Evolutionary conservation across 2,113 vertebrate genomes (phyloP).

Genomic region (Heptranchias perlo): DNA sequence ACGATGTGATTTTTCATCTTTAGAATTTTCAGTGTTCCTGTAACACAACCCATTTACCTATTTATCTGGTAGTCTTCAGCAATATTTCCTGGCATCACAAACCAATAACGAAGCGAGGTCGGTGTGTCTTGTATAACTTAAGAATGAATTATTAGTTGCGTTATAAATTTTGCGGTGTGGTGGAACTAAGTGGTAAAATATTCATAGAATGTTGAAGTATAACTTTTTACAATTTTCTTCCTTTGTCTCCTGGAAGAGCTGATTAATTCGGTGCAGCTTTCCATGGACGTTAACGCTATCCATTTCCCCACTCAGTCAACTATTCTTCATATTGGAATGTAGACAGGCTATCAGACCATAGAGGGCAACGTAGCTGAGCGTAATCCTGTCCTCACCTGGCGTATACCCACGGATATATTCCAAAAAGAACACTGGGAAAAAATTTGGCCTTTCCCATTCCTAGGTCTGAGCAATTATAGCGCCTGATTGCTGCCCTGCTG

Average conservation of each 20-base stretch:
- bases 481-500: too few relatives aligned
- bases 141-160: background rate
- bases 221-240: background rate
- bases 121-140: background rate
- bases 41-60: background rate
- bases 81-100: background rate
- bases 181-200: background rate
- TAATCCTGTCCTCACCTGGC: too few relatives aligned
- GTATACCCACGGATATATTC: too few relatives aligned
- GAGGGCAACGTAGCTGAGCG: too few relatives aligned
- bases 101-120: too few relatives aligned
- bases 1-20: background rate
- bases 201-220: background rate
- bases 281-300: background rate
- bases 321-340: background rate
- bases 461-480: too few relatives aligned
- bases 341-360: too few relatives aligned
- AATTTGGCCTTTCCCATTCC: too few relatives aligned
- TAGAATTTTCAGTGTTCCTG: background rate
- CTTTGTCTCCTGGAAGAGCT: background rate
- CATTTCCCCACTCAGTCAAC: background rate
- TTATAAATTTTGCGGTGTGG: background rate
- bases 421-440: too few relatives aligned
- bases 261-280: background rate
- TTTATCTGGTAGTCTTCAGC: background rate